phyloP scores from a whole-genome alignment of 2,113 vertebrate species.

The Strix aluco region DNA sequence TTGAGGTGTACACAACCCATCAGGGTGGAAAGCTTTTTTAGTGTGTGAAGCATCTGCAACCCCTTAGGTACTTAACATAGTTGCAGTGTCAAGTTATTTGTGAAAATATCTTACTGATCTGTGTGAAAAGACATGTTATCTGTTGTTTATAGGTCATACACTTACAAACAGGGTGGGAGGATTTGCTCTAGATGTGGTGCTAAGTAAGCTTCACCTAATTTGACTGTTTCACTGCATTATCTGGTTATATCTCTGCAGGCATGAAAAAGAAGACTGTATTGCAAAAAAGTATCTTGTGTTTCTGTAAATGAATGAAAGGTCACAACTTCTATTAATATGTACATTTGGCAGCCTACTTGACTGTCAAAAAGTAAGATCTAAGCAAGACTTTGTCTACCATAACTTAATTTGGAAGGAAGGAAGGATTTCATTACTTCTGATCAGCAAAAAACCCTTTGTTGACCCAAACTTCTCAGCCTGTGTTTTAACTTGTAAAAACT shows the following conservation, averaged over 20 bases:
- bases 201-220: background rate
- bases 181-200: background rate
- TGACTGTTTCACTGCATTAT: background rate
- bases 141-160: background rate
- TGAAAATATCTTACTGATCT: background rate
- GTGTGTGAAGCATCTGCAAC: background rate
- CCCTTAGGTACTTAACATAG: background rate
- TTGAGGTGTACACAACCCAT: background rate
- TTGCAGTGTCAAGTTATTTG: background rate
- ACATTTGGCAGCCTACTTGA: background rate
- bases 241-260: background rate
- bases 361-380: background rate
- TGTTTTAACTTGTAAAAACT: background rate
- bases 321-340: background rate
- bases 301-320: background rate
- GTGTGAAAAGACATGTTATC: background rate
- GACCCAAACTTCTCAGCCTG: background rate
- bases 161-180: background rate
- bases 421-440: background rate
- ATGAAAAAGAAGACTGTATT: background rate
- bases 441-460: background rate
- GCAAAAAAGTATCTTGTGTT: background rate
- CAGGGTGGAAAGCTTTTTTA: background rate
- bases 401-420: background rate
- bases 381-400: background rate